These are phyloP conservation scores for Coluber constrictor DNA, from an alignment of 2,797 vertebrate genomes.

Conservation along the genomic window DNA sequence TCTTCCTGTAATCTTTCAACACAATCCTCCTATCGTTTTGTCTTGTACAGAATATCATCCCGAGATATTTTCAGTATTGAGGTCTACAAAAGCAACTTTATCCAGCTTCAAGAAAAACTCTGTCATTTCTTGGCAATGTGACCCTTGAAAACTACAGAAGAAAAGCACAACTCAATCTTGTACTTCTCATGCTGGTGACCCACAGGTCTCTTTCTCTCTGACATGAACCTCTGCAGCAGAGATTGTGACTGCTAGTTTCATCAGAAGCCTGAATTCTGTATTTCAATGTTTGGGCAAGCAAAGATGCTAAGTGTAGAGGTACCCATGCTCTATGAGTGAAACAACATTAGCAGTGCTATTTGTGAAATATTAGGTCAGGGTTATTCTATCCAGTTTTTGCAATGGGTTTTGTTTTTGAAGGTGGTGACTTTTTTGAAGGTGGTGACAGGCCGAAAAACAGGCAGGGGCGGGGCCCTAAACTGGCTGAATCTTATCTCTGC, in stretches of 20 bases:
- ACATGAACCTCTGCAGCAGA: neutral
- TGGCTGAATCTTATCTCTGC: too few species aligned
- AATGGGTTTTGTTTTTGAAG: too few species aligned
- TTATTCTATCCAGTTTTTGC: too few species aligned
- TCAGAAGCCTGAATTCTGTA: neutral
- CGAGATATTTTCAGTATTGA: too few species aligned
- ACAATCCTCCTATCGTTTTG: neutral
- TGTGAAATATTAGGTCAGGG: too few species aligned
- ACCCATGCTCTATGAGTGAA: too few species aligned
- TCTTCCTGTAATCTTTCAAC: neutral
- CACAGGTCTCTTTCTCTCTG: neutral
- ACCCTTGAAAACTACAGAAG: neutral
- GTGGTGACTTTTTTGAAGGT: too few species aligned
- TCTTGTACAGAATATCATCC: neutral
- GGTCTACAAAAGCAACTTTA: neutral
- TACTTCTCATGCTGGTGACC: neutral
- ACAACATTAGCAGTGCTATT: too few species aligned
- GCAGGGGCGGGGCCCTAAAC: too few species aligned
- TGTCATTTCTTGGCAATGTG: neutral
- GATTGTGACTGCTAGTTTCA: neutral
- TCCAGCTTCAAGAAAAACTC: too few species aligned
- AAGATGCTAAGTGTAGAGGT: neutral
- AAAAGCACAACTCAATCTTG: neutral
- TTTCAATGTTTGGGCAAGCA: neutral
- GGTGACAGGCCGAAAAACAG: too few species aligned